Conservation (phyloP, 2,888 invertebrate species). For the Leucozona laternaria region DNA sequence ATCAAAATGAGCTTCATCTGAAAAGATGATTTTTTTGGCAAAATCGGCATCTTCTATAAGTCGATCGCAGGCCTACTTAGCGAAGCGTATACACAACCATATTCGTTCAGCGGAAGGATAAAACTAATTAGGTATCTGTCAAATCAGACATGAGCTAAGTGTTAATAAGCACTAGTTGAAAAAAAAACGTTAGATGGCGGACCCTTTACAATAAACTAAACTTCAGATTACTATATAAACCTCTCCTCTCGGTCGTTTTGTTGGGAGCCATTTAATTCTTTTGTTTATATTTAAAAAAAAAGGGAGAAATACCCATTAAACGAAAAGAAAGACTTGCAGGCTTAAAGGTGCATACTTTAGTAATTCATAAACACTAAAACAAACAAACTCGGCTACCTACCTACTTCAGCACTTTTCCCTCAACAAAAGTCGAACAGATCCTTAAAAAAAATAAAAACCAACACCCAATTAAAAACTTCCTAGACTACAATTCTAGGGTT, state of each 20-base stretch:
- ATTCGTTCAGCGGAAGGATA: no score
- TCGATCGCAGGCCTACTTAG: no score
- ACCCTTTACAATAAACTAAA: no score
- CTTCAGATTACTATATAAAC: not conserved
- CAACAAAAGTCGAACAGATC: not conserved
- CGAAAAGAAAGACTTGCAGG: not conserved
- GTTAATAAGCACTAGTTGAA: no score
- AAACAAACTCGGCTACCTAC: not conserved
- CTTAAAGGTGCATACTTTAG: not conserved
- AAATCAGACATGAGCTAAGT: no score
- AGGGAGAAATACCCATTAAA: not conserved
- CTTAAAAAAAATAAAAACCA: not conserved
- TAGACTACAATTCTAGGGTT: not conserved
- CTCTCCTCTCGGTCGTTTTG: not conserved
- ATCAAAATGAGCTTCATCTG: no score
- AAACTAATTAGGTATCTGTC: no score
- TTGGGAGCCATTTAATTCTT: conserved; percentile 3
- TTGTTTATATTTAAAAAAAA: not conserved
- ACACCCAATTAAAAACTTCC: conserved; percentile 21
- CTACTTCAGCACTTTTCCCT: not conserved
- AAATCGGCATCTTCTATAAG: no score
- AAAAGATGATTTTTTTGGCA: no score
- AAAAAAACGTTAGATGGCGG: no score
- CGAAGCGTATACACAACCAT: no score
- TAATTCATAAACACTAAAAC: not conserved